Conservation (phyloP, 2,797 vertebrate genomes). For the Trachops cirrhosus region DNA sequence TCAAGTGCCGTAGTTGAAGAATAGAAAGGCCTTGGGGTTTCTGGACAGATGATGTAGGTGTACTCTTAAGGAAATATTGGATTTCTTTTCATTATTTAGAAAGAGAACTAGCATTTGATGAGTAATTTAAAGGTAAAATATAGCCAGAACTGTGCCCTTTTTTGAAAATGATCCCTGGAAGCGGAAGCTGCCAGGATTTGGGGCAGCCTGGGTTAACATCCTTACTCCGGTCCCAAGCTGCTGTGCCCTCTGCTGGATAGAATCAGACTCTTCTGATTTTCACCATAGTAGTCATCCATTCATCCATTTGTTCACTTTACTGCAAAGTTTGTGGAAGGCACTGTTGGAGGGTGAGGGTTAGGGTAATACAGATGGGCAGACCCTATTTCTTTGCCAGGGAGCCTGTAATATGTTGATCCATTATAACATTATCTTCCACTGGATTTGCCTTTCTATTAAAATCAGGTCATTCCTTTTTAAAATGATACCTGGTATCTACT, state of each 20-base stretch:
- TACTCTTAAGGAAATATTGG: constrained; percentile 27
- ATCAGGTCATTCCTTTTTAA: not conserved
- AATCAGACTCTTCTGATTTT: constrained; percentile 30
- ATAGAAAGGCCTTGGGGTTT: not conserved
- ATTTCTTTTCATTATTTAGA: constrained; percentile 37
- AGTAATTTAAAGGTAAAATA: constrained; percentile 41
- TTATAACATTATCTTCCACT: not conserved
- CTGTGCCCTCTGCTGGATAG: constrained; percentile 69
- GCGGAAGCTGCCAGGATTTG: constrained; percentile 6
- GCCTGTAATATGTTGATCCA: not conserved
- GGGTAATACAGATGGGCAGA: not conserved
- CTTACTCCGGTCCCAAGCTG: not conserved
- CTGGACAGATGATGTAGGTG: constrained; percentile 1
- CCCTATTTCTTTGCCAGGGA: not conserved
- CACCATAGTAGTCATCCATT: not conserved
- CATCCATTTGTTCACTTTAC: not conserved
- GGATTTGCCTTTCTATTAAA: constrained; percentile 44
- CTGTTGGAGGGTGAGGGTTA: not conserved
- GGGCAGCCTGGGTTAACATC: not conserved
- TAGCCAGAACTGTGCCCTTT: not conserved
- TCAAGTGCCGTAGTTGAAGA: not conserved
- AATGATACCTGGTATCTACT: not conserved
- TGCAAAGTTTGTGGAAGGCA: not conserved
- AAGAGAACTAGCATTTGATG: constrained; percentile 8
- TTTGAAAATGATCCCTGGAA: constrained; percentile 29